Evolutionary conservation across 2,888 invertebrate species (phyloP).

Genomic region (Drosophila pseudotakahashii): DNA sequence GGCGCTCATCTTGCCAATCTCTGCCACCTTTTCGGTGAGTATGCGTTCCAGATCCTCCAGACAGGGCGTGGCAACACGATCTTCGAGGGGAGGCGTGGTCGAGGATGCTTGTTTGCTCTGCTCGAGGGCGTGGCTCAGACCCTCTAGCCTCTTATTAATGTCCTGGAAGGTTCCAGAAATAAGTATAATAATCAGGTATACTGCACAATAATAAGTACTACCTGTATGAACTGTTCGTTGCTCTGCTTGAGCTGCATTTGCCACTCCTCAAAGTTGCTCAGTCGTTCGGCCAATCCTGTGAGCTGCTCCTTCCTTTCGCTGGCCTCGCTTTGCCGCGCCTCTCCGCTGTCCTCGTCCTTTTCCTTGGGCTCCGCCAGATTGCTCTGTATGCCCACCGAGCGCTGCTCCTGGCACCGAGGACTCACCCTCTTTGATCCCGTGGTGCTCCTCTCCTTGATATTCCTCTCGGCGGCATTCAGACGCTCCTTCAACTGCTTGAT

Average conservation of each 20-base stretch:
- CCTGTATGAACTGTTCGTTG: constrained; percentile 69
- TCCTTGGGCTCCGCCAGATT: constrained; percentile 73
- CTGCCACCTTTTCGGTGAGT: constrained; percentile 73
- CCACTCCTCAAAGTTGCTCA: constrained; percentile 73
- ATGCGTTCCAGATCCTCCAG: constrained; percentile 74
- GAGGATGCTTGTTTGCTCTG: constrained; percentile 39
- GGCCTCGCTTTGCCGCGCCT: constrained; percentile 49
- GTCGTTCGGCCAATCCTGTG: constrained; percentile 60
- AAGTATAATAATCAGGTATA: background rate
- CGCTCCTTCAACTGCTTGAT: constrained; percentile 88
- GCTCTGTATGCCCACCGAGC: constrained; percentile 73
- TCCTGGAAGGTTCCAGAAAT: constrained; percentile 23
- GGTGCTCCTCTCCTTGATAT: constrained; percentile 82
- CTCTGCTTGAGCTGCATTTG: constrained; percentile 65
- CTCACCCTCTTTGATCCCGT: constrained; percentile 38
- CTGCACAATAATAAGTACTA: background rate
- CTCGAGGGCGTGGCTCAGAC: constrained; percentile 62
- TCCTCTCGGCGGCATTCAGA: constrained; percentile 86
- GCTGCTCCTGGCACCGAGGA: constrained; percentile 51
- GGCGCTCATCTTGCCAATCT: constrained; percentile 73
- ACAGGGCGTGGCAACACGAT: constrained; percentile 57
- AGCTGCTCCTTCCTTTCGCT: constrained; percentile 66
- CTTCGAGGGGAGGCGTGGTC: constrained; percentile 24
- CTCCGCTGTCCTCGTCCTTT: constrained; percentile 62
- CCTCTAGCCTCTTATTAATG: constrained; percentile 72